Evolutionary conservation across 2,113 vertebrate genomes (phyloP).

Genomic region (Ondatra zibethicus): DNA sequence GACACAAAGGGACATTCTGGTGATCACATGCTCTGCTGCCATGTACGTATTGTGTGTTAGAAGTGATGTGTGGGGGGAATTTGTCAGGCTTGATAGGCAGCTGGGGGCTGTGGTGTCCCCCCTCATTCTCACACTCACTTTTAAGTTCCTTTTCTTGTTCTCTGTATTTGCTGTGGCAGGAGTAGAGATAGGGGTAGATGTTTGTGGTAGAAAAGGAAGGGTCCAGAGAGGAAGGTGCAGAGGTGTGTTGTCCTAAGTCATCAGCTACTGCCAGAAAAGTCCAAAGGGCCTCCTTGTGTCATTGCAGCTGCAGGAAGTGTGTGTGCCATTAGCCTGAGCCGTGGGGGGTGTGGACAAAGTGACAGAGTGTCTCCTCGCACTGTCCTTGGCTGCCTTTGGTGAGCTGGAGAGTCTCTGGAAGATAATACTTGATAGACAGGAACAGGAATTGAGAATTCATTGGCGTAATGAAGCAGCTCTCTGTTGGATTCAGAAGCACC

Average conservation of each 20-base stretch:
- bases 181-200: neutral
- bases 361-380: neutral
- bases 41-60: fast-evolving
- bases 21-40: too few species aligned
- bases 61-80: neutral
- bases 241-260: neutral
- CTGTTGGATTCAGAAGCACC: neutral
- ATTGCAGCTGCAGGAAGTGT: conserved; percentile 33
- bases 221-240: neutral
- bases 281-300: neutral
- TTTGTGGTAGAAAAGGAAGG: neutral
- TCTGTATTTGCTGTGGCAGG: neutral
- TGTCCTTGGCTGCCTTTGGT: neutral
- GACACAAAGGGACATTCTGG: neutral
- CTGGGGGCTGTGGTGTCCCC: fast-evolving
- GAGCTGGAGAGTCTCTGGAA: neutral
- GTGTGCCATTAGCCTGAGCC: neutral
- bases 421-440: neutral
- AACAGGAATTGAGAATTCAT: neutral
- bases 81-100: neutral
- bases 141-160: neutral
- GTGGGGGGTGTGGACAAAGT: neutral
- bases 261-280: neutral
- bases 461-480: neutral
- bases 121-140: neutral